Base-by-base conservation (phyloP, 2,113 vertebrate species). In the Microtus oregoni region DNA sequence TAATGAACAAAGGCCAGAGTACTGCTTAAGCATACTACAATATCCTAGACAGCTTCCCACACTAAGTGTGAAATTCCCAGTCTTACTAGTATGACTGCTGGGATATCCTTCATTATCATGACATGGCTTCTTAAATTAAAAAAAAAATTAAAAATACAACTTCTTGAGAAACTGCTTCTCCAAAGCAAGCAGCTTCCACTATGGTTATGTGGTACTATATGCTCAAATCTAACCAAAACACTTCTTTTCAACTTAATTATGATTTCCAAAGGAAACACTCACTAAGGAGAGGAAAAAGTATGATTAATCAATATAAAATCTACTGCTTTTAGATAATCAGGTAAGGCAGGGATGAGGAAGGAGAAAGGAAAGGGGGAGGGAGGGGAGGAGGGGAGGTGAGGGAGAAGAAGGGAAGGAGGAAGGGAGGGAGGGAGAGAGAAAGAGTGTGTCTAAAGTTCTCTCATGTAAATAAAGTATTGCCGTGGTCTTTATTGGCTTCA, bases 211-310 rank as follows among this genome's bases (percentile, higher is more conserved):
- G 70, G 22, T 61, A 92, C 22, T 38, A 86, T 1, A 86, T 44
- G 79, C 32, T 92, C 76, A 94, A 94, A 89, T 95, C 61, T 83
- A 95, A 96, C 20, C 52, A 83, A 63, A 90, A 4, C 73, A 95
- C 63, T 5, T 65, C 75, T 91, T 86, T 89, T 55, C 82, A 58
- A 94, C 32, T 93, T 28, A 47, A 50, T 55, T 50, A 90, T 95
- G 72, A 92, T 86, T 94, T 95, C 72, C 77, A 95, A 94, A 91
- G 94, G n/a, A 94, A 97, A 94, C 79, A 41, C 3, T 35, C 90
- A 90, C 26, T 8, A 73, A 90, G 68, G 58, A 44, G 75, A 91
- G 86, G 28, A 96, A 88, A 90, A 82, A 92, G 14, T 67, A 86
- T 20, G n/a, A 81, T 81, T 92, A 94, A 58, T 89, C 9, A 77